Base-by-base conservation (phyloP, 2,888 invertebrate genomes). In the Spatulosminthurus flaviceps region DNA sequence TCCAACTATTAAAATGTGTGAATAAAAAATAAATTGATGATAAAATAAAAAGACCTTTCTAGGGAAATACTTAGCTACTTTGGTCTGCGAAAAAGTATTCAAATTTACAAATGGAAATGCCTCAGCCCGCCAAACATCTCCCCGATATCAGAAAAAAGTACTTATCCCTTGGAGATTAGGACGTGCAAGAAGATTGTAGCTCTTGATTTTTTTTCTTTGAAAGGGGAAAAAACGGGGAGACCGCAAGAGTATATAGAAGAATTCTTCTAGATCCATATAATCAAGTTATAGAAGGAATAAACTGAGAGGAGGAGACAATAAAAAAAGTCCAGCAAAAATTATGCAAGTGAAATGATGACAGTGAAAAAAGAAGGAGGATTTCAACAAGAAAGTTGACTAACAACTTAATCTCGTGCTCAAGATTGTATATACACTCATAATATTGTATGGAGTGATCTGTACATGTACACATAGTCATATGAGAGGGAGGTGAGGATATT, bases 331-430 rank as follows among this genome's bases (percentile, higher is more conserved):
- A 26, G 64, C 64, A 22, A 64, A 64, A 64, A 26, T 64, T 24
- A 64, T 64, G 64, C 64, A 64, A 64, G 64, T 9, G 22, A 64
- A 22, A 64, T 26, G 64, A 22, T 64, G 64, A 64, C 64, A 64
- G 26, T 24, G 5, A 64, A 64, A 64, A 64, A 64, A 64, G 7
- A 4, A 22, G 22, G 64, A 24, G 64, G 24, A 24, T 64, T 64
- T 64, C 64, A 26, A 26, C 22, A 64, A 16, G 2, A 64, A 64
- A 24, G 64, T 64, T 64, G 64, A 64, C 24, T 64, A 64, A 64
- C 64, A 64, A 24, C 64, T 64, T 64, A 64, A 64, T 64, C 64
- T 64, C 64, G 64, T 64, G 64, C 26, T 64, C 64, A 64, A 24
- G 26, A n/a, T n/a, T 24, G 22, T 64, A 16, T 64, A 24, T 9